Base-by-base conservation (phyloP, 2,113 vertebrate species). In the Myotis lucifugus region DNA sequence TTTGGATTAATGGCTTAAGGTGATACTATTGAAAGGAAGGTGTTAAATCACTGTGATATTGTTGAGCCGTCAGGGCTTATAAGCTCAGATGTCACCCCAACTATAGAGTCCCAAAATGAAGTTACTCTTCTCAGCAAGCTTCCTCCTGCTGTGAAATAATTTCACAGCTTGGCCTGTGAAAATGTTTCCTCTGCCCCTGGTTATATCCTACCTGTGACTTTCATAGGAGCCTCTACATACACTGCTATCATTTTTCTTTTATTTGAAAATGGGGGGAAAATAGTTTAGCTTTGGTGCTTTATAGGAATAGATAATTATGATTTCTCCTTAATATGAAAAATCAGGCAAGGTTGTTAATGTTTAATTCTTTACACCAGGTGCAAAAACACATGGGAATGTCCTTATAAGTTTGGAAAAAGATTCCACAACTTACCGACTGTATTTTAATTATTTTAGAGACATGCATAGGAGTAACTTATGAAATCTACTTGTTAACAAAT, bases 61-160 rank as follows among this genome's bases (percentile, higher is more conserved):
- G 64, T 90, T 94, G 81, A 96, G 48, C 34, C 50, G 50, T 54
- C 88, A 14, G 0, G 79, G 90, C 96, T 96, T 95, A 79, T 89
- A 88, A 84, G 34, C 78, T 97, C 94, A 69, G 88, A 95, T 72
- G 10, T 27, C 76, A 94, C 85, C 91, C 74, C 40, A 93, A 84
- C n/a, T 93, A 96, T 92, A 97, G 82, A 96, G 29, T 64, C 77
- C 78, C 76, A 90, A 85, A 92, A 93, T 94, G 96, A 96, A 98
- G 97, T 94, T 73, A n/a, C 59, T 96, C 87, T 86, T 94, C 94
- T 97, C 76, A 97, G 70, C 29, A 84, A 97, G 83, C 67, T 82
- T 86, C 61, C 15, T 90, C 85, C 77, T 90, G 88, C 93, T 88
- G 92, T 52, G 86, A 96, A 90, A 93, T 95, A 42, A 94, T 97